Evolutionary conservation across 2,113 vertebrate species (phyloP).

Genomic region (Sialia sialis): DNA sequence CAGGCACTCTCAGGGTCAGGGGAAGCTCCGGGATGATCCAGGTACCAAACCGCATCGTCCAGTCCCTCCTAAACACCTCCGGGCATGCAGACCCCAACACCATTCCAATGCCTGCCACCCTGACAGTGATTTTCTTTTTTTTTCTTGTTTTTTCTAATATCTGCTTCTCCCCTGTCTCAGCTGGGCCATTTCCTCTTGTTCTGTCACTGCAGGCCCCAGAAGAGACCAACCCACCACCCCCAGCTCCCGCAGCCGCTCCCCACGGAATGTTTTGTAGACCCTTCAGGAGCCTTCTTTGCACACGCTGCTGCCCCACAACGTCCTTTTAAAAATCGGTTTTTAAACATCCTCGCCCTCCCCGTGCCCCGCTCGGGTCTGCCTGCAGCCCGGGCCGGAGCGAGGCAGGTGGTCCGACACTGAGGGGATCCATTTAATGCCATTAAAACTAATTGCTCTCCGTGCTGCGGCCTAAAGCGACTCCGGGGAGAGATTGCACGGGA

Average conservation of each 20-base stretch:
- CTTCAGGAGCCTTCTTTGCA: too few relatives aligned
- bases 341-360: accelerated
- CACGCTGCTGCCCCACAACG: too few relatives aligned
- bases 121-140: background rate
- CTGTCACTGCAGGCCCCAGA: background rate
- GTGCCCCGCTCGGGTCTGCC: background rate
- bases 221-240: accelerated
- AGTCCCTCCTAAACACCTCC: background rate
- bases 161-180: too few relatives aligned
- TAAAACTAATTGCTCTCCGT: background rate
- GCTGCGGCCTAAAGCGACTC: background rate
- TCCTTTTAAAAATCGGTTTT: background rate
- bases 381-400: background rate
- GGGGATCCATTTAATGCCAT: background rate
- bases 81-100: background rate
- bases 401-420: background rate
- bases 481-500: background rate
- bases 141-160: too few relatives aligned
- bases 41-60: too few relatives aligned
- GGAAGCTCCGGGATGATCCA: accelerated
- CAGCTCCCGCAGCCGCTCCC: background rate
- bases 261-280: background rate
- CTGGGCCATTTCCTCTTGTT: background rate
- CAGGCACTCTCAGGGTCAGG: too few relatives aligned
- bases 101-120: background rate